Conservation (phyloP, 2,888 invertebrate species). For the Isoperla grammatica region DNA sequence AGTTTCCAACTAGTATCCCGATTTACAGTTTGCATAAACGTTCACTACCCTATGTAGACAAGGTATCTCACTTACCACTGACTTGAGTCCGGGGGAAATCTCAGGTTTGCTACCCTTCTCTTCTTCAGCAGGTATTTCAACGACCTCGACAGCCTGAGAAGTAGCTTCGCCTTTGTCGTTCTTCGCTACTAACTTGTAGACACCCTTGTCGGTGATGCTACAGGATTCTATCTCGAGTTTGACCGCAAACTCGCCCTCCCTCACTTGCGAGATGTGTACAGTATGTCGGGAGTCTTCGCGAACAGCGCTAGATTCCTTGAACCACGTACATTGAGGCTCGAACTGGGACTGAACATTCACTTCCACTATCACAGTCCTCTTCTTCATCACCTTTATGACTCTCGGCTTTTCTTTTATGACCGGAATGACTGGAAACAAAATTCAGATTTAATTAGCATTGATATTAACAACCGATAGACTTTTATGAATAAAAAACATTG, state of each 20-base stretch:
- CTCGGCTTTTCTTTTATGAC: slow-evolving; percentile 90
- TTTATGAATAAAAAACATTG: no score
- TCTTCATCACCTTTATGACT: slow-evolving; percentile 86
- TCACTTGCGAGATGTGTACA: slow-evolving; percentile 63
- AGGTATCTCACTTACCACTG: slow-evolving; percentile 55
- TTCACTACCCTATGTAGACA: no score
- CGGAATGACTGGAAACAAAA: slow-evolving; percentile 66
- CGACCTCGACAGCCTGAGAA: slow-evolving; percentile 81
- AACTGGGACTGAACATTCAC: slow-evolving; percentile 91
- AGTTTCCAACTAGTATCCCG: no score
- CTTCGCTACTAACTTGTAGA: slow-evolving; percentile 84
- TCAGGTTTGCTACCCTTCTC: slow-evolving; percentile 74
- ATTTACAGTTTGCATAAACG: no score
- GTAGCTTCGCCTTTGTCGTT: slow-evolving; percentile 91
- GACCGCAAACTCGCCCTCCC: slow-evolving; percentile 79
- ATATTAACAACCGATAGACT: no score
- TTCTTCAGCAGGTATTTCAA: slow-evolving; percentile 71
- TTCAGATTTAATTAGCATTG: slow-evolving; percentile 20
- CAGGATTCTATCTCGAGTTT: slow-evolving; percentile 86
- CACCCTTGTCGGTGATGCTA: slow-evolving; percentile 73
- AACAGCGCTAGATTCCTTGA: slow-evolving; percentile 75
- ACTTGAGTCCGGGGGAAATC: slow-evolving; percentile 68
- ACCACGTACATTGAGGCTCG: slow-evolving; percentile 91
- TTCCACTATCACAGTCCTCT: slow-evolving; percentile 88
- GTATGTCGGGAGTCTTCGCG: slow-evolving; percentile 70